Evolutionary conservation across 2,888 invertebrate species (phyloP), one percentile per base, ranked within the genome.

Genomic region (Nymphalis urticae): DNA sequence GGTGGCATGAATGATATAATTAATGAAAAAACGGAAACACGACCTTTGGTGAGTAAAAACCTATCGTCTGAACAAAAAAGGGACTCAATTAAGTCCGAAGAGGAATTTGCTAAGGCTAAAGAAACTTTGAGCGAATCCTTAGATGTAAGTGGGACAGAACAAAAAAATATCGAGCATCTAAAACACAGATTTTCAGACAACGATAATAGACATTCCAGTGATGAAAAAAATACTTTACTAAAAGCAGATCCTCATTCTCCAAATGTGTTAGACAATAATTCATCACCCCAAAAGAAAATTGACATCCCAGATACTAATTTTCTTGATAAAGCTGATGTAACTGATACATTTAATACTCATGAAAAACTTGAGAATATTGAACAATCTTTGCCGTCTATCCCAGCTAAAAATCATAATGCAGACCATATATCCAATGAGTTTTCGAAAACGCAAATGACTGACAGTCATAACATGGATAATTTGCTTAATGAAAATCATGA

Each of bases 1-100:
- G 42, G 17, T 32, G n/a, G 36, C 6, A 58, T 36, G 6, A 10
- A 50, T 19, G 17, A 53, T 13, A 63, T 61, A 62, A 62, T 59
- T 53, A 62, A 50, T 36, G 58, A 62, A 54, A 32, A 71, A 4
- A n/a, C 32, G 5, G 65, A 60, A n/a, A 48, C 24, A 59, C 54
- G 68, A 48, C 16, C 32, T 16, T 58, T 58, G 50, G 10, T 16
- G 0, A 27, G 62, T 17, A 56, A 64, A n/a, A 53, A 13, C 8
- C 47, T 42, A 7, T 56, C 51, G 19, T n/a, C 51, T 56, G 60
- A 50, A 24, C 32, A 60, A 10, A 58, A 62, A 62, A 53, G n/a
- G 21, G 54, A 64, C 16, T 24, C 36, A 21, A 17, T 50, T 32
- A 64, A 27, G 56, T 62, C 32, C 9, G 42, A 58, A 13, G 24